Evolutionary conservation across 2,888 invertebrate genomes (phyloP).

Genomic region (Callimorpha dominula): DNA sequence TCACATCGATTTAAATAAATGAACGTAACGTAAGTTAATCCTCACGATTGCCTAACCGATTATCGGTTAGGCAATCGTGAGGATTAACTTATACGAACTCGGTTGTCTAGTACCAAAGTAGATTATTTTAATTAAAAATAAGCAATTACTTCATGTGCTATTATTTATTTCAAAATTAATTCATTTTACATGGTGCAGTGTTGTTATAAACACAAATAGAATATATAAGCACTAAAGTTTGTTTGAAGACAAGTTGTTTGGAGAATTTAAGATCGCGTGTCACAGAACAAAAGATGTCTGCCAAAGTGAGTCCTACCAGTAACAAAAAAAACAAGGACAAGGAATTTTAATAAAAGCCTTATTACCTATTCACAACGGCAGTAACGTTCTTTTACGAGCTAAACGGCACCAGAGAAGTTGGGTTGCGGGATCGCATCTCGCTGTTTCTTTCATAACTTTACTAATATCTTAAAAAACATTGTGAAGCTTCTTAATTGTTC

Average conservation of each 20-base stretch:
- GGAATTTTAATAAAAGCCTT: slow-evolving; percentile 86
- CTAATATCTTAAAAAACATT: slow-evolving; percentile 73
- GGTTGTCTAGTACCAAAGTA: too few relatives aligned
- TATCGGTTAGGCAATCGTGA: neutral
- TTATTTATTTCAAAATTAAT: slow-evolving; percentile 43
- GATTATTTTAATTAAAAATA: too few relatives aligned
- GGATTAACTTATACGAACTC: neutral
- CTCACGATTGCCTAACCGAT: too few relatives aligned
- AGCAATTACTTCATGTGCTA: neutral
- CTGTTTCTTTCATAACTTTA: slow-evolving; percentile 69
- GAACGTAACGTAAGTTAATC: too few relatives aligned
- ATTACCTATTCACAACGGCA: slow-evolving; percentile 83
- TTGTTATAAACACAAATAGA: slow-evolving; percentile 64
- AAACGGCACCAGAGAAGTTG: slow-evolving; percentile 70
- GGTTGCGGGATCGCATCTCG: slow-evolving; percentile 66
- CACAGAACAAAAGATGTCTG: slow-evolving; percentile 74
- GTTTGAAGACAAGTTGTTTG: slow-evolving; percentile 69
- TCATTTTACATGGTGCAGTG: slow-evolving; percentile 51
- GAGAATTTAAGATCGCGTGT: slow-evolving; percentile 69
- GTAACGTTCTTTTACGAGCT: slow-evolving; percentile 82
- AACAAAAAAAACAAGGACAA: slow-evolving; percentile 81
- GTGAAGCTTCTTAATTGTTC: slow-evolving; percentile 66
- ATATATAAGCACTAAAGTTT: slow-evolving; percentile 68
- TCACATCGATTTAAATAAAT: neutral
- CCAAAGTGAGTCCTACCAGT: slow-evolving; percentile 65